These are phyloP conservation scores for Apocrypta bakeri DNA, from an alignment of 1,140 invertebrate species.

Conservation along the genomic window DNA sequence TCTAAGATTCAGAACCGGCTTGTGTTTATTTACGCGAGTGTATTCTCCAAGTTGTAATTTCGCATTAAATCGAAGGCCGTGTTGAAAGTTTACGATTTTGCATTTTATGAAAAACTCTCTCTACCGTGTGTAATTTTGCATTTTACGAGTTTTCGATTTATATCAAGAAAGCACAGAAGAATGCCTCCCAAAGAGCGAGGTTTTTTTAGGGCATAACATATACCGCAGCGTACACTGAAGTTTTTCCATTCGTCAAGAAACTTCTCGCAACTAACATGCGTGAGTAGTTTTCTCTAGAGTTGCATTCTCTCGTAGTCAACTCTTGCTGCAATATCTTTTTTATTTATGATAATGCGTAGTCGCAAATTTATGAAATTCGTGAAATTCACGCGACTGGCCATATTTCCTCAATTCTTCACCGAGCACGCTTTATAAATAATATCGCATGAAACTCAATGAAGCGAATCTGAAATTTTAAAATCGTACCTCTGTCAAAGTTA, in stretches of 20 bases:
- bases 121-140: conserved; percentile 14
- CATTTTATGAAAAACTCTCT: conserved; percentile 13
- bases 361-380: too few species aligned
- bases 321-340: not conserved
- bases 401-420: too few species aligned
- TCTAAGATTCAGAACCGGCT: too few species aligned
- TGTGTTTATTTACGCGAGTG: too few species aligned
- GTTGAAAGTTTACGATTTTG: conserved; percentile 16
- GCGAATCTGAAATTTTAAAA: too few species aligned
- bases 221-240: not conserved
- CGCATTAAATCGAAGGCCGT: not conserved
- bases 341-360: too few species aligned
- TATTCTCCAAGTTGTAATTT: not conserved
- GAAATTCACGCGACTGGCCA: too few species aligned
- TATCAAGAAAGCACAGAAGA: not conserved
- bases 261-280: conserved; percentile 8
- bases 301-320: not conserved
- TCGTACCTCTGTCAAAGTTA: too few species aligned
- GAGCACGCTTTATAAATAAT: too few species aligned
- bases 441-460: too few species aligned
- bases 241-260: conserved; percentile 11
- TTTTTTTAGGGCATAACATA: too few species aligned
- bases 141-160: conserved; percentile 12
- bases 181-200: too few species aligned
- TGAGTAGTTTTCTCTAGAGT: not conserved